Evolutionary conservation across 2,888 invertebrate genomes (phyloP).

Genomic region (Papilio gigon): DNA sequence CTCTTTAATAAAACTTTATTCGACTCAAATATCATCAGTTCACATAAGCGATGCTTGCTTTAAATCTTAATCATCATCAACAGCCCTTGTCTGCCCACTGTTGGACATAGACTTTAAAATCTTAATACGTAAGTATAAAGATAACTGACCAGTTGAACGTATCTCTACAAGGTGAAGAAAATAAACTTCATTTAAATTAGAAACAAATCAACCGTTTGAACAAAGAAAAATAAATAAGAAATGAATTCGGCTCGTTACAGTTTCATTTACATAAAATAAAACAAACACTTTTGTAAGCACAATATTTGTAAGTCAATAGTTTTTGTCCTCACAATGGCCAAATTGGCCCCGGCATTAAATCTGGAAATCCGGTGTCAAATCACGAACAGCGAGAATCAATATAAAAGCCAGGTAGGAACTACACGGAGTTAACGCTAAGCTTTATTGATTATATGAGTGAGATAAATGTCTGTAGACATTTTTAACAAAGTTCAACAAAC

Average conservation of each 20-base stretch:
- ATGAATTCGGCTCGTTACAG: background rate
- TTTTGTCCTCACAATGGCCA: conserved; percentile 10
- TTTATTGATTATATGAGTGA: conserved; percentile 22
- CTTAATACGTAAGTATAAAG: too few relatives aligned
- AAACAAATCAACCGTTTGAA: conserved; percentile 1
- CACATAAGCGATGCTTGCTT: too few relatives aligned
- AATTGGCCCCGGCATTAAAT: conserved; percentile 1
- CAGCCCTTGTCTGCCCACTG: too few relatives aligned
- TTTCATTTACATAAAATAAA: conserved; percentile 5
- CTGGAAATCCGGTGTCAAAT: conserved; percentile 22
- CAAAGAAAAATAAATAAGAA: background rate
- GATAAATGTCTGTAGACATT: conserved; percentile 8
- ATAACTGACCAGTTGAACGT: too few relatives aligned
- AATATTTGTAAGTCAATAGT: conserved; percentile 6
- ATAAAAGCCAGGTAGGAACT: background rate
- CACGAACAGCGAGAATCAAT: conserved; percentile 5
- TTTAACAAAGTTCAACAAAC: conserved; percentile 21
- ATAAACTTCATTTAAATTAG: too few relatives aligned
- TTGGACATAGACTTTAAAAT: too few relatives aligned
- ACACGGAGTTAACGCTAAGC: conserved; percentile 4
- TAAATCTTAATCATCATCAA: too few relatives aligned
- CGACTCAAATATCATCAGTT: background rate
- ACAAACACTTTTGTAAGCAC: background rate
- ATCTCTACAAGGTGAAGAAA: too few relatives aligned
- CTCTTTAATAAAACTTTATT: background rate